A percentile compares a stretch with the other conserved stretches of the same genome.
These are phyloP conservation scores for Prolemur simus DNA, from an alignment of 2,113 vertebrate genomes.

Conservation along the genomic window DNA sequence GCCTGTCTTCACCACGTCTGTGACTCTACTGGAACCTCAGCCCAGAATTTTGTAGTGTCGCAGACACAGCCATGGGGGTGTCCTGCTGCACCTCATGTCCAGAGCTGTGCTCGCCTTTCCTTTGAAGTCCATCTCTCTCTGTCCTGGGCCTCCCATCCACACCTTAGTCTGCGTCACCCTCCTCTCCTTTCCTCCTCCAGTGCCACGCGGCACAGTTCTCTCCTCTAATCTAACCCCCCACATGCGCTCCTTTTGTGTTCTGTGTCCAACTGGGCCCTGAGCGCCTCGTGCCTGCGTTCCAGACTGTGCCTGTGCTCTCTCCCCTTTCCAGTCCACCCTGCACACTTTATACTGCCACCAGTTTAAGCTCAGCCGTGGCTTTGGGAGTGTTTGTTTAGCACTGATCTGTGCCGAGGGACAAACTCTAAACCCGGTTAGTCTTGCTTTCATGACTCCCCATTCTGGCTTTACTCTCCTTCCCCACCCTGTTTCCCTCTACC, in stretches of 20 bases:
- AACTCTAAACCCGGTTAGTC: too few species aligned
- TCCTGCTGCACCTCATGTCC: not conserved
- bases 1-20: rapidly evolving
- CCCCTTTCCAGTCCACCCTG: not conserved
- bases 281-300: not conserved
- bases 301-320: not conserved
- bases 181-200: not conserved
- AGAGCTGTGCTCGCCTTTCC: too few species aligned
- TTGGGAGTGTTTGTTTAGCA: not conserved
- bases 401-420: not conserved
- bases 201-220: rapidly evolving
- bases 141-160: not conserved
- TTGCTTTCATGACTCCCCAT: rapidly evolving
- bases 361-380: not conserved
- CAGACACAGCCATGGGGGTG: rapidly evolving
- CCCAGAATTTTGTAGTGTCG: not conserved
- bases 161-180: too few species aligned
- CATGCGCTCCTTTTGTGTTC: rapidly evolving
- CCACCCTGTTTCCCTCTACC: not conserved
- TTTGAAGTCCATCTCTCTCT: not conserved
- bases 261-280: rapidly evolving
- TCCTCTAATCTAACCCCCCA: not conserved
- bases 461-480: not conserved
- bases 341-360: too few species aligned
- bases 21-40: rapidly evolving